phyloP scores from a whole-genome alignment of 1,140 invertebrate genomes.

The Trachymyrmex septentrionalis region DNA sequence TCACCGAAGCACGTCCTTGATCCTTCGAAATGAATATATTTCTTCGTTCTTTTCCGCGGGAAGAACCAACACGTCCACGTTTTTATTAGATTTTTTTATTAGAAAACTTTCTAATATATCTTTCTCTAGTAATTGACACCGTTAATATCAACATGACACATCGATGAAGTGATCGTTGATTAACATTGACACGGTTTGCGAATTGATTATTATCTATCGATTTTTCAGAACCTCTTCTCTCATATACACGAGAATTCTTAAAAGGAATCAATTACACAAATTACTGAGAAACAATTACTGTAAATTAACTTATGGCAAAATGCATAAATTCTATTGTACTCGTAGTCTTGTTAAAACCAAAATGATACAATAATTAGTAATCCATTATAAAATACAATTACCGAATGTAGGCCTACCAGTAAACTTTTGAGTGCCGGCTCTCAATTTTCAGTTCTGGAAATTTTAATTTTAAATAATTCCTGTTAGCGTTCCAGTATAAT shows the following conservation, averaged over 20 bases:
- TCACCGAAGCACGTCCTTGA: conserved; percentile 20
- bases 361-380: background rate
- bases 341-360: no score
- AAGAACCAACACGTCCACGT: background rate
- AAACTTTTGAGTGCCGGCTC: background rate
- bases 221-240: background rate
- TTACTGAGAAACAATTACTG: background rate
- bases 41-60: background rate
- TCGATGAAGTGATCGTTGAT: background rate
- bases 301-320: no score
- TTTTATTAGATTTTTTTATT: conserved; percentile 9
- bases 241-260: background rate
- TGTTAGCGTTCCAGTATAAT: background rate
- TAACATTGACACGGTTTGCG: conserved; percentile 1
- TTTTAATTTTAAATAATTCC: background rate
- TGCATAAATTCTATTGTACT: no score
- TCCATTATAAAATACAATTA: background rate
- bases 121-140: background rate
- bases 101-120: conserved; percentile 33
- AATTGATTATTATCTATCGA: background rate
- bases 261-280: background rate
- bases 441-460: background rate
- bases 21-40: conserved; percentile 8
- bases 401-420: background rate
- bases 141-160: background rate